phyloP scores from a whole-genome alignment of 2,888 invertebrate genomes.

The Dynastes tityus region DNA sequence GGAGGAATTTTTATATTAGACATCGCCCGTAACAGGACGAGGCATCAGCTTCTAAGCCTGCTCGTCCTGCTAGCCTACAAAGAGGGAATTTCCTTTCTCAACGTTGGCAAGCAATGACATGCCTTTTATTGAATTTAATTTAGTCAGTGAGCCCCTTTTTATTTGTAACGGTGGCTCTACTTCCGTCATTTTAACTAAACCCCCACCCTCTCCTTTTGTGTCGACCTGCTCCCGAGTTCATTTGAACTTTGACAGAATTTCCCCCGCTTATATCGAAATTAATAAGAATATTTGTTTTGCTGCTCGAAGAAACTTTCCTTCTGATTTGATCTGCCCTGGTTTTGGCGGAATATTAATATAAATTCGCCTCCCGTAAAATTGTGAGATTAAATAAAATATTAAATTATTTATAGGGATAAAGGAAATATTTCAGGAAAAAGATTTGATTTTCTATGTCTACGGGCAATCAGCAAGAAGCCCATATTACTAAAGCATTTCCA shows the following conservation, averaged over 20 bases:
- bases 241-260: constrained; percentile 3
- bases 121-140: constrained; percentile 37
- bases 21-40: neutral
- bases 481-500: too few species aligned
- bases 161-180: constrained; percentile 1
- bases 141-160: constrained; percentile 19
- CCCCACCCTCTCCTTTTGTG: neutral
- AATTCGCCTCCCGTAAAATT: neutral
- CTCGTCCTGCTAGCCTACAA: neutral
- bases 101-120: constrained; percentile 11
- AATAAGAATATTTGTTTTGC: constrained; percentile 15
- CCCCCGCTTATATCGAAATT: constrained; percentile 1
- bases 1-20: constrained; percentile 37
- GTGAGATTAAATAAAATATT: neutral
- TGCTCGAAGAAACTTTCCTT: neutral
- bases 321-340: neutral
- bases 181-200: neutral
- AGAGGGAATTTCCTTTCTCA: constrained; percentile 10
- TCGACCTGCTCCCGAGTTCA: neutral
- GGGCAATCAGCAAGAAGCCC: too few species aligned
- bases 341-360: neutral
- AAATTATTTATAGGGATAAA: neutral
- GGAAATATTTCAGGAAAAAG: neutral
- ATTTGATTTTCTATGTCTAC: too few species aligned
- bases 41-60: neutral